Base-by-base conservation (phyloP, 2,888 invertebrate species). In the Hirtodrosophila trivittata region DNA sequence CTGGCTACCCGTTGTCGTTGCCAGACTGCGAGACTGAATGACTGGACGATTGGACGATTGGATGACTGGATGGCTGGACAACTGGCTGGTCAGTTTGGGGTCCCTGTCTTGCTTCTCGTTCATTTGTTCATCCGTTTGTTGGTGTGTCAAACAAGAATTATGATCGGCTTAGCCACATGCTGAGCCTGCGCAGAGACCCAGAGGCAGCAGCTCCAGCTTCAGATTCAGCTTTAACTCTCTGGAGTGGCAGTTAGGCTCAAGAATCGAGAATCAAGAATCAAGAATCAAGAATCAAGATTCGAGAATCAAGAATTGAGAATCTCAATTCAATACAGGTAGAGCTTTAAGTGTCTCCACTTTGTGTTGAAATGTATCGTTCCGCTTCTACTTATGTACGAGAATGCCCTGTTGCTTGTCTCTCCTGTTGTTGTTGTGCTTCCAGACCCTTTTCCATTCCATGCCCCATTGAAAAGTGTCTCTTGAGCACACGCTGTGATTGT, bases 161-260 rank as follows among this genome's bases (percentile, higher is more conserved):
- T 89, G 89, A 89, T 89, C 89, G 88, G 89, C 89, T 89, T 89
- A 89, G 89, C 89, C 89, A 89, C 89, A 89, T 89, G 89, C 89
- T 89, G 89, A 86, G 87, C 86, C 77, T 71, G 56, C 33, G 45
- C 70, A 71, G 55, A 38, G 74, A 38, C 57, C 68, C 62, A 52
- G 41, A 54, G 54, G 45, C 58, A 21, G 39, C 58, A 21, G 39
- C 9, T 12, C 43, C 43, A 26, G 26, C 16, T 12, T 14, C 21
- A 16, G 41, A n/a, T 33, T 45, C 69, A 49, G 32, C 54, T 18
- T n/a, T 62, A 64, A 28, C 68, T 54, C 64, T 57, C 49, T 70
- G 43, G 56, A 70, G 66, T 73, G 72, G 73, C 72, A 73, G 72
- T 58, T 69, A 51, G 56, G 51, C 56, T 51, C 41, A 50, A 67